A percentile compares a stretch with the other conserved stretches of the same genome.
Evolutionary conservation across 2,797 vertebrate genomes (phyloP).

Genomic region (Myotis myotis): DNA sequence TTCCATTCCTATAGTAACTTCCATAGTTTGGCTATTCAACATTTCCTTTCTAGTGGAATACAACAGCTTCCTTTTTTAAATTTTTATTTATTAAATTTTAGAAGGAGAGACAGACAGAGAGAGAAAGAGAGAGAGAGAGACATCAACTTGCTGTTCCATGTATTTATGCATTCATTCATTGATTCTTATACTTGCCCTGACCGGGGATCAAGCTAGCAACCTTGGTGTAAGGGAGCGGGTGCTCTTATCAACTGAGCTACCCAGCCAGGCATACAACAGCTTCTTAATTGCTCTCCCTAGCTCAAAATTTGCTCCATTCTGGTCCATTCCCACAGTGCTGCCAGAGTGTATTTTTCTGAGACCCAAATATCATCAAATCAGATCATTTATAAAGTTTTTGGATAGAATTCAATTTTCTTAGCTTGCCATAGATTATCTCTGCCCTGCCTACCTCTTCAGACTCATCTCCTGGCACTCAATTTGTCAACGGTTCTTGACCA

Average conservation of each 20-base stretch:
- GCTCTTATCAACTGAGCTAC: neutral
- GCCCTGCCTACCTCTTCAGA: neutral
- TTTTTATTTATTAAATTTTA: neutral
- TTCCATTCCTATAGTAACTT: neutral
- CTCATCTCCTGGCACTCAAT: slow-evolving; percentile 33
- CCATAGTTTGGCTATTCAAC: neutral
- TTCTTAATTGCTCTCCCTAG: neutral
- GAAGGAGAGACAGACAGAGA: neutral
- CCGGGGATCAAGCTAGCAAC: neutral
- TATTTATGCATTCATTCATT: neutral
- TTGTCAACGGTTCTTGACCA: slow-evolving; percentile 45
- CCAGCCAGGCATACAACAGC: neutral
- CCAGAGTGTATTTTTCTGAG: slow-evolving; percentile 48
- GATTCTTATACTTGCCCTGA: neutral
- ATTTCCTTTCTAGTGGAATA: neutral
- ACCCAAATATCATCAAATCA: slow-evolving; percentile 43
- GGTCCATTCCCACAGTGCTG: neutral
- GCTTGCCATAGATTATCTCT: neutral
- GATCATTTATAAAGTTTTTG: slow-evolving; percentile 51
- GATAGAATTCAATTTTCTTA: slow-evolving; percentile 11
- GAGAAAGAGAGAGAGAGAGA: neutral
- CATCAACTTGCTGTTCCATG: neutral
- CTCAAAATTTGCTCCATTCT: neutral
- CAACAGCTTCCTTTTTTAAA: neutral
- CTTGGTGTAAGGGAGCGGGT: too few relatives aligned